Base-by-base conservation (phyloP, 2,888 invertebrate genomes). In the Oscheius sp. region DNA sequence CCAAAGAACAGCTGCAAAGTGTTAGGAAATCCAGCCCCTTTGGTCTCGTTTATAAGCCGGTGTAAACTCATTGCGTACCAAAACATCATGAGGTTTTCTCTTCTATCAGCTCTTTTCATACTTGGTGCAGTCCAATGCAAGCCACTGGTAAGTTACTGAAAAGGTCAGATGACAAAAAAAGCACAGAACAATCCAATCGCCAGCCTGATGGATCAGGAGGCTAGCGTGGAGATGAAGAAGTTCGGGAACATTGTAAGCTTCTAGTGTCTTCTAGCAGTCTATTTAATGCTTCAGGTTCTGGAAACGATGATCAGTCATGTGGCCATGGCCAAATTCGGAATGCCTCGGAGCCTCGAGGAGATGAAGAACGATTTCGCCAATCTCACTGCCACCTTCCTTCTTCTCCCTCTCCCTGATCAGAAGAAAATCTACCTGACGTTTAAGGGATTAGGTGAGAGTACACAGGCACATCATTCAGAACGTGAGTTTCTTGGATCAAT, bases 291-390 rank as follows among this genome's bases (percentile, higher is more conserved):
- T 42, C 21, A 65, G 65, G 48, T 50, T 4, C 13, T 65, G 32
- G 29, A 32, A 47, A 65, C 48, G 7, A 32, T 65, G 13, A 13
- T n/a, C 21, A 32, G 21, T 7, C 48, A 65, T 13, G 51, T 65
- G 33, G 33, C 65, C 11, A 29, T 50, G 29, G 47, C 51, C n/a
- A 48, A 47, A 2, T 21, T 65, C 33, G 65, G 65, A 65, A 4
- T 51, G 32, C 29, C 65, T 3, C 65, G 50, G 7, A 29, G 32
- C 11, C 35, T 65, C 2, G 68, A 68, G 7, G 68, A 68, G 10
- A 51, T 68, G 35, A 68, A 55, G 21, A 55, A 68, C 21, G 55
- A 53, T 21, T 29, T 68, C n/a, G 33, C 53, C 21, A 68, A 68
- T 55, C 11, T 68, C 2, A 68, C 68, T 5, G 42, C 42, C 42